These are phyloP conservation scores for Anguilla pacifica DNA, from an alignment of 2,797 vertebrate genomes.

Conservation along the genomic window DNA sequence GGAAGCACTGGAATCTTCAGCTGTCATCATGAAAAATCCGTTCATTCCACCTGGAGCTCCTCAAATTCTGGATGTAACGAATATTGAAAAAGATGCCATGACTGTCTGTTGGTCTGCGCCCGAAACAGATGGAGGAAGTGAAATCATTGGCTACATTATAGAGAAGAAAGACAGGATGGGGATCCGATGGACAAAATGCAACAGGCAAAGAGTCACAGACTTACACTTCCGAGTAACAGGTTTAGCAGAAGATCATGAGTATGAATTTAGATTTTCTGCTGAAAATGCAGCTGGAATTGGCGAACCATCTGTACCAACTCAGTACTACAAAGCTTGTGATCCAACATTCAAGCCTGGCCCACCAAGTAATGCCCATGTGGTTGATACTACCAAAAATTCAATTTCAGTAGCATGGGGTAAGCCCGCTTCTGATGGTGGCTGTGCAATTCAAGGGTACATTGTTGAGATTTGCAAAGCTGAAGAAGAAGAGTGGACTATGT, in stretches of 20 bases:
- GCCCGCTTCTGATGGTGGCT: constrained; percentile 92
- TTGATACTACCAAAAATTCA: constrained; percentile 89
- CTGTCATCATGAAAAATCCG: constrained; percentile 90
- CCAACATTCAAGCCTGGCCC: constrained; percentile 94
- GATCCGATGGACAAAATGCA: constrained; percentile 96
- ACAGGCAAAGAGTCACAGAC: constrained; percentile 91
- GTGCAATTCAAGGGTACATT: constrained; percentile 89
- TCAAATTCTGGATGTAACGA: constrained; percentile 87
- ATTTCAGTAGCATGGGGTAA: constrained; percentile 90
- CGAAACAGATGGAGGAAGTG: constrained; percentile 89
- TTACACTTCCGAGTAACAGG: constrained; percentile 89
- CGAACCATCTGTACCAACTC: constrained; percentile 86
- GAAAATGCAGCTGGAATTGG: constrained; percentile 93
- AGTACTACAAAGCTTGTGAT: constrained; percentile 91
- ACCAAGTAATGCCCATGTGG: constrained; percentile 84
- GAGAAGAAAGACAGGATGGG: constrained; percentile 94
- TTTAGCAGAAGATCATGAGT: constrained; percentile 88
- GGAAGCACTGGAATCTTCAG: constrained; percentile 82
- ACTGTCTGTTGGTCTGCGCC: constrained; percentile 91
- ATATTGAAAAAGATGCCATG: constrained; percentile 93
- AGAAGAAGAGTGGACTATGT: constrained; percentile 93
- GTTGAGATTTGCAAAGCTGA: constrained; percentile 95
- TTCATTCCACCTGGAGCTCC: constrained; percentile 89
- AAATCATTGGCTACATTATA: constrained; percentile 87
- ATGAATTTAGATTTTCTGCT: constrained; percentile 94